These are phyloP conservation scores for Acanthis flammea DNA, from an alignment of 2,797 vertebrate genomes.

Conservation along the genomic window DNA sequence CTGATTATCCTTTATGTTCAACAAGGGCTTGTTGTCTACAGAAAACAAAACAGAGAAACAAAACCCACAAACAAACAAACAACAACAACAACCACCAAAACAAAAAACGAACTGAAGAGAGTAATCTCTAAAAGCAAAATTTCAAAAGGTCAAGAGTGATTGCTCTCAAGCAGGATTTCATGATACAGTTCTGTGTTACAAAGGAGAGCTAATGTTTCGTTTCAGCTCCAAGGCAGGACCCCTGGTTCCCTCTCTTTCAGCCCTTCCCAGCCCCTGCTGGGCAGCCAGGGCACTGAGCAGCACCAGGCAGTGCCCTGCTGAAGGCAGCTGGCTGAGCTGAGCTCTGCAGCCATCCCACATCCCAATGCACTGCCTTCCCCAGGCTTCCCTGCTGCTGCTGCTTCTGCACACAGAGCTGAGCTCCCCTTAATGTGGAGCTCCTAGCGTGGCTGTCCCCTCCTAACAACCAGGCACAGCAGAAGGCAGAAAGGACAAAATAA, in stretches of 20 bases:
- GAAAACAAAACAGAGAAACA: background rate
- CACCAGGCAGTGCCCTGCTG: background rate
- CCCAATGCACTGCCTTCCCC: background rate
- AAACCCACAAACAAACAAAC: background rate
- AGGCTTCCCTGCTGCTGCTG: background rate
- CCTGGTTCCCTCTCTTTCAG: background rate
- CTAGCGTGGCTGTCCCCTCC: fast-evolving
- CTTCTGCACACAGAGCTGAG: background rate
- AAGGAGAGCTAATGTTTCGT: background rate
- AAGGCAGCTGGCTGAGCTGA: background rate
- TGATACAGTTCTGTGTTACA: background rate
- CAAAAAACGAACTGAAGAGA: too few species aligned
- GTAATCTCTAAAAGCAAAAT: background rate
- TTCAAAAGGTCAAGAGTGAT: background rate
- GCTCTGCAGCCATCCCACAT: background rate
- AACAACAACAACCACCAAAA: too few species aligned
- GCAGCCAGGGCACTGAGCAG: background rate
- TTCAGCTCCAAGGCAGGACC: background rate
- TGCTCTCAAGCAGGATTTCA: background rate
- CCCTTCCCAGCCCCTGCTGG: background rate
- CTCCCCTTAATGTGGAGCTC: background rate
- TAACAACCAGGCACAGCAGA: background rate
- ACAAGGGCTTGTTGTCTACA: background rate
- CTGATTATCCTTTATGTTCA: background rate
- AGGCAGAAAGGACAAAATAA: background rate